phyloP scores from a whole-genome alignment of 2,797 vertebrate species.

The Notamacropus eugenii region DNA sequence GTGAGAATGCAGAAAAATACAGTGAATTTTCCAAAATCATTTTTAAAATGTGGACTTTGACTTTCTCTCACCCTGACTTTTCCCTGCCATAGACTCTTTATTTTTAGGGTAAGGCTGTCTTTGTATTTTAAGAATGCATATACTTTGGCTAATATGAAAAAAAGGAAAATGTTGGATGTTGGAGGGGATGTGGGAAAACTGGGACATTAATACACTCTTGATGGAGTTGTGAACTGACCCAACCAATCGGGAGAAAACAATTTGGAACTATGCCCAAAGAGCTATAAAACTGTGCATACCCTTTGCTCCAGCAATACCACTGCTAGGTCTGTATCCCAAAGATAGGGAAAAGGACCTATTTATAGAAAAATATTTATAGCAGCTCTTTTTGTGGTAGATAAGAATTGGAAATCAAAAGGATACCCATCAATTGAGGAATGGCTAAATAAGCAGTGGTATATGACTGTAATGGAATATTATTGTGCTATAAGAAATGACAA shows the following conservation, averaged over 20 bases:
- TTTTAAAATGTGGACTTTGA: constrained; percentile 37
- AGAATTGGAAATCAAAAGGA: neutral
- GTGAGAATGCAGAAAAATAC: constrained; percentile 39
- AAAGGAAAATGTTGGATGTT: neutral
- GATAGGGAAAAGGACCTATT: neutral
- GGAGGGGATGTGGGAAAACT: neutral
- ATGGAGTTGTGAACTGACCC: neutral
- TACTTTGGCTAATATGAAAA: neutral
- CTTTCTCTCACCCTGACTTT: constrained; percentile 32
- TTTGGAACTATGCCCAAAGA: neutral
- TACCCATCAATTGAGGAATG: neutral
- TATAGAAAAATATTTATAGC: neutral
- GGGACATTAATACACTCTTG: neutral
- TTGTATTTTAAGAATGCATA: neutral
- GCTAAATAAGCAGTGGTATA: neutral
- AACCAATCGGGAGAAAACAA: neutral
- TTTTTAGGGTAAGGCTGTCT: neutral
- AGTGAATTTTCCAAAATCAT: constrained; percentile 23
- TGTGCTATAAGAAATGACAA: neutral
- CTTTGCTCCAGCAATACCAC: neutral
- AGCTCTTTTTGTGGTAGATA: neutral
- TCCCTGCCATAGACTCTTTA: neutral
- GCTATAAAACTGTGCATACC: neutral
- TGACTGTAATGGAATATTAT: neutral
- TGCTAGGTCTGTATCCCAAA: neutral